Evolutionary conservation across 2,113 vertebrate genomes (phyloP), one percentile per base, ranked within the genome.

Genomic region (Hemiprocne comata): DNA sequence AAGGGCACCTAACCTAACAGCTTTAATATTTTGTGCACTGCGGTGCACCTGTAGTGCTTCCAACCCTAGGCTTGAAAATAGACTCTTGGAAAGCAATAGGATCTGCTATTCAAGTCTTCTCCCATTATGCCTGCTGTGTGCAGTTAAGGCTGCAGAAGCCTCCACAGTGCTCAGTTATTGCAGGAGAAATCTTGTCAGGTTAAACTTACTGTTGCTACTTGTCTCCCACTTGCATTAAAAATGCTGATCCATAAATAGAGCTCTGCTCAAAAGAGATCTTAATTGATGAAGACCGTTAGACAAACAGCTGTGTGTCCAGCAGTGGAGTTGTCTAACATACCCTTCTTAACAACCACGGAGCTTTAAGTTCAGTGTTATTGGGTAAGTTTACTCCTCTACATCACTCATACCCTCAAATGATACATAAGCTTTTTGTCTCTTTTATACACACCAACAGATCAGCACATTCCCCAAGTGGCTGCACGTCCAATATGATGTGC

Each of bases 381-480:
- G 36, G 46, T 54, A 67, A 85, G 28, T 33, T 87, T 61, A 17
- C 7, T 85, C 60, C 46, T 58, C 84, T 92, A 25, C 36, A 36
- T 21, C 36, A 84, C 84, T 78, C 57, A 40, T 72, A 38, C 29
- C 75, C 80, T 21, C 51, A 89, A 34, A 67, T 33, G 75, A 61
- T 54, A 92, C 62, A 62, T 5, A 19, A 69, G 62, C 9, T 65
- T 87, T 94, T 57, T 75, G 58, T 72, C 58, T 57, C 55, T 50
- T 76, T 16, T 28, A 58, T 25, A 42, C 61, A 57, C 13, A 70
- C 44, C 87, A 76, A 44, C 44, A 80, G 61, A 75, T 94, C 90
- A 94, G 95, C 89, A 96, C 84, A 89, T 94, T 94, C 86, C 80
- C 94, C 0, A 9, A 84, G 85, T 28, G 76, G 87, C 88, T 95